Conservation (phyloP, 2,113 vertebrate genomes). For the Struthio camelus region DNA sequence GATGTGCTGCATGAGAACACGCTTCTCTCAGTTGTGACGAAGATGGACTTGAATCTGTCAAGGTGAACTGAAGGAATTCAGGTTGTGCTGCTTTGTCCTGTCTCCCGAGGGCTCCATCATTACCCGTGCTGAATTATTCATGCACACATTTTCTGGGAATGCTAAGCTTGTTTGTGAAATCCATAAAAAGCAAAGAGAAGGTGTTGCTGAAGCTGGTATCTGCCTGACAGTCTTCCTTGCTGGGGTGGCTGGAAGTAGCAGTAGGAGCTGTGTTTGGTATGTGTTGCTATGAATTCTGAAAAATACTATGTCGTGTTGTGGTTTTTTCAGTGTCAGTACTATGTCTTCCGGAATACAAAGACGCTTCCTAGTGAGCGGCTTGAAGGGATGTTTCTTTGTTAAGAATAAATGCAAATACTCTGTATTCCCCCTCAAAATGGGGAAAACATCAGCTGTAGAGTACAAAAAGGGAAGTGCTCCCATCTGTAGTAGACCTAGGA, state of each 20-base stretch:
- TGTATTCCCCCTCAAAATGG: not conserved
- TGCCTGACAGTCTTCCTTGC: not conserved
- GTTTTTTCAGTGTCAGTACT: not conserved
- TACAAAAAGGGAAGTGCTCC: not conserved
- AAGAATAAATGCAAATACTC: not conserved
- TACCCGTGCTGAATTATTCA: not conserved
- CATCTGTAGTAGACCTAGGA: not conserved
- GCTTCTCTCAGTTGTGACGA: not conserved
- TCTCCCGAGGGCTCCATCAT: not conserved
- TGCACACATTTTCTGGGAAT: not conserved
- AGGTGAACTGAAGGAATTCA: not conserved
- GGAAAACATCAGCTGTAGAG: not conserved
- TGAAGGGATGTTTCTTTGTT: not conserved
- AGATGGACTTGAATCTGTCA: not conserved
- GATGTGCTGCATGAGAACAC: not conserved
- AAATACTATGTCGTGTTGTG: not conserved
- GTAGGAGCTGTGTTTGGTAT: not conserved
- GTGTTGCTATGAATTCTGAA: constrained; percentile 17
- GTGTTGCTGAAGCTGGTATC: not conserved
- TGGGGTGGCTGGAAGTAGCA: not conserved
- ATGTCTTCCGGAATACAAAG: not conserved
- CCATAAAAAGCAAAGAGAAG: not conserved
- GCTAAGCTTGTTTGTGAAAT: constrained; percentile 21
- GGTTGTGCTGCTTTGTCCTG: not conserved
- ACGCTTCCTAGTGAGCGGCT: not conserved